A percentile compares a stretch with the other conserved stretches of the same genome.
phyloP scores from a whole-genome alignment of 1,140 invertebrate species.

The Pantala flavescens region DNA sequence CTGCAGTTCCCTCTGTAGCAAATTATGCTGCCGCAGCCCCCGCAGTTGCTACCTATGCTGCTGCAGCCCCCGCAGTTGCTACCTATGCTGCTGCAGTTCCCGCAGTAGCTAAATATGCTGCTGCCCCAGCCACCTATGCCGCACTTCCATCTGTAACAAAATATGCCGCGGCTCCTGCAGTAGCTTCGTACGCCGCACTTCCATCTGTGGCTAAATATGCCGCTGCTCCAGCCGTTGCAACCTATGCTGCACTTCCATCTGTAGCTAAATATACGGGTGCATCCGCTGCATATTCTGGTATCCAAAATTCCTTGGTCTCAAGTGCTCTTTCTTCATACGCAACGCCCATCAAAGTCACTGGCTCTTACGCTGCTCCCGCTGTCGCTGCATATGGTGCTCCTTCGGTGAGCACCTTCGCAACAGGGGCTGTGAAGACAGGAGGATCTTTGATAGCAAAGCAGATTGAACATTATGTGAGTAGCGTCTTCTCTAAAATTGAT shows the following conservation, averaged over 20 bases:
- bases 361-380: neutral
- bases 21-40: neutral
- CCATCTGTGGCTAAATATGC: neutral
- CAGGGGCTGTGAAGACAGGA: neutral
- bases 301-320: too few relatives aligned
- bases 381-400: neutral
- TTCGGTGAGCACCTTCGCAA: neutral
- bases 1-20: neutral
- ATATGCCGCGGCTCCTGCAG: neutral
- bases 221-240: neutral
- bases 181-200: neutral
- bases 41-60: neutral
- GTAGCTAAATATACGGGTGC: neutral
- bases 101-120: neutral
- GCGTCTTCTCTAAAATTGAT: neutral
- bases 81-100: neutral
- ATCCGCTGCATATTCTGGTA: neutral
- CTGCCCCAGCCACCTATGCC: neutral
- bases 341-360: too few relatives aligned
- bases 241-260: neutral
- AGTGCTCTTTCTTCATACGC: too few relatives aligned
- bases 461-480: neutral
- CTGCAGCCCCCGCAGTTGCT: neutral
- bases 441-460: neutral
- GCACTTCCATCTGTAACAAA: neutral